Base-by-base conservation (phyloP, 2,888 invertebrate genomes). In the Tribolium freemani region DNA sequence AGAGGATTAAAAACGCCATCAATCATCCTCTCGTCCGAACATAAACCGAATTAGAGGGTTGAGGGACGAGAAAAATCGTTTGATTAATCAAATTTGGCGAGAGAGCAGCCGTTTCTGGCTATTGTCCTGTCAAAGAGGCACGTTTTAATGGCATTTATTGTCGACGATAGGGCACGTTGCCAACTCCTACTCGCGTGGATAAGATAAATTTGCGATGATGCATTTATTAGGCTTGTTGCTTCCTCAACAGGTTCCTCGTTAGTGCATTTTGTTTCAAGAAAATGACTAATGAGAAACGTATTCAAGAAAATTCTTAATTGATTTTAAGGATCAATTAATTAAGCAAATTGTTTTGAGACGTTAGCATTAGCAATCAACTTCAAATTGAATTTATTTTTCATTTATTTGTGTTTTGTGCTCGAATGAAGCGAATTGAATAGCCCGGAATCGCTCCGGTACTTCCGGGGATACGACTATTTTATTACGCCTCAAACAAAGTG, bases 131-230 rank as follows among this genome's bases (percentile, higher is more conserved):
- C 50, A 50, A 50, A 50, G 10, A 16, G 50, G 11, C 38, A 38
- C 38, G 11, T 50, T 50, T 20, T 50, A 50, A 50, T 50, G 50
- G 13, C 20, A 50, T 20, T 50, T 50, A 50, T 50, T 50, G 50
- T 4, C n/a, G n/a, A 11, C 46, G 46, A 46, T 46, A 46, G 46
- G 26, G 46, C 46, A 46, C 46, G n/a, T 46, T 46, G 46, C 46
- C 46, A 46, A 46, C 46, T 46, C 10, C 5, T 5, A 8, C n/a
- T n/a, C n/a, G 10, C 11, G 46, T 5, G n/a, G 10, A 46, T 46
- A 46, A 46, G 46, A 46, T 46, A 46, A 46, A 46, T 46, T 46
- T 46, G 10, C 26, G 11, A 11, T 0, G 10, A 46, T 11, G 11
- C n/a, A 11, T 10, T 46, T 46, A 46, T 46, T 46, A 46, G n/a